Conservation (phyloP, 2,113 vertebrate genomes). For the Dasyurus viverrinus region DNA sequence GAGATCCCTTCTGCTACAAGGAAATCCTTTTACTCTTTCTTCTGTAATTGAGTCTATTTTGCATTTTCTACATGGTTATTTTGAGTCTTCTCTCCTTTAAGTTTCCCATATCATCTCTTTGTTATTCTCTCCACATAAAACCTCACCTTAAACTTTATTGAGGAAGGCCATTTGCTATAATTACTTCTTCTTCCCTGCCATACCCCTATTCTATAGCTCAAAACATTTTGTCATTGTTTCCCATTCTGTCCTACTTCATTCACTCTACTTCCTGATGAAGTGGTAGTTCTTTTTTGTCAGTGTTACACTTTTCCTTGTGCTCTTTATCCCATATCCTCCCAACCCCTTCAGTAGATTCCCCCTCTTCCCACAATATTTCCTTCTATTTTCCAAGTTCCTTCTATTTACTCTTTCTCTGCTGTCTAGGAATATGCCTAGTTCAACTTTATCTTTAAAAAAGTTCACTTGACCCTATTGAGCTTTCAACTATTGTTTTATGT, state of each 20-base stretch:
- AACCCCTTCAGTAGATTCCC: background rate
- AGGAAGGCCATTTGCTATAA: background rate
- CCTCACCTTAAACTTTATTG: background rate
- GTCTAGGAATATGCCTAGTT: background rate
- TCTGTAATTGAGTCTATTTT: background rate
- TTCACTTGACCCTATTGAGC: background rate
- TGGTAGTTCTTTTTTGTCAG: background rate
- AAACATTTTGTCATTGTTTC: background rate
- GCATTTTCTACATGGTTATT: background rate
- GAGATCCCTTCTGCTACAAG: background rate
- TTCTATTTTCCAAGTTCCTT: background rate
- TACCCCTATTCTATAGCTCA: background rate
- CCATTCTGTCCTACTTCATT: background rate
- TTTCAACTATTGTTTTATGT: background rate
- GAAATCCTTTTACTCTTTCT: background rate
- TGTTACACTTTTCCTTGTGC: background rate
- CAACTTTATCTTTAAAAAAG: background rate
- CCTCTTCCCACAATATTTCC: background rate
- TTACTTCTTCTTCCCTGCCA: background rate
- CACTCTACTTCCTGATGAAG: background rate
- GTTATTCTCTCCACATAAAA: background rate
- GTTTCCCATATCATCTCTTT: background rate
- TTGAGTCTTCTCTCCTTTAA: background rate
- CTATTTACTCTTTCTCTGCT: background rate
- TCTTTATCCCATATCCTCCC: background rate